Evolutionary conservation across 2,888 invertebrate species (phyloP), one percentile per base, ranked within the genome.

Genomic region (Clitarchus hookeri): DNA sequence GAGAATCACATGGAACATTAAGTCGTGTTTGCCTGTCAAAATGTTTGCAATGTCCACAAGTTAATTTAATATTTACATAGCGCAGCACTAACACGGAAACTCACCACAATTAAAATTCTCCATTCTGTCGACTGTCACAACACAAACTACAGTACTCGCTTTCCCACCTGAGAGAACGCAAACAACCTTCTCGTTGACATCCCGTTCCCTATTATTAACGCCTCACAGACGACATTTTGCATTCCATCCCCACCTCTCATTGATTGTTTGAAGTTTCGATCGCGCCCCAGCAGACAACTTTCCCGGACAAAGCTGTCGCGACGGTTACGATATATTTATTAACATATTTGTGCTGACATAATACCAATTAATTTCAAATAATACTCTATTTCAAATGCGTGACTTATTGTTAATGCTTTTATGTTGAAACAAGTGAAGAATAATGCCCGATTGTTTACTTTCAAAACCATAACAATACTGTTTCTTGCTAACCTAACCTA

Each of bases 181-280:
- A 16, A 23, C n/a, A n/a, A 8, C 23, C 65, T 65, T n/a, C 65
- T 65, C 8, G 8, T 4, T 19, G n/a, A 65, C 65, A 65, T 65
- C 8, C n/a, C 65, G 6, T 9, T 65, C 8, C 23, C 0, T 23
- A n/a, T n/a, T n/a, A n/a, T n/a, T n/a, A 23, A 11, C 16, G n/a
- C 65, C 16, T 65, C n/a, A 23, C 65, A 65, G 65, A 23, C 65
- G 65, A 65, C 65, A 65, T 65, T 65, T 65, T 65, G 16, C 65
- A 65, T 65, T 65, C 65, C 65, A 65, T 65, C 65, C 65, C 65
- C n/a, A 65, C 65, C 65, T 65, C 65, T 8, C 65, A 65, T 65
- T n/a, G 65, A 65, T 65, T 23, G 19, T 65, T 65, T 65, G 65
- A 65, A 65, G 48, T 48, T 48, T 48, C 48, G 48, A 48, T 48